These are phyloP conservation scores for Amiota mariae DNA, from an alignment of 2,888 invertebrate species.

Conservation along the genomic window DNA sequence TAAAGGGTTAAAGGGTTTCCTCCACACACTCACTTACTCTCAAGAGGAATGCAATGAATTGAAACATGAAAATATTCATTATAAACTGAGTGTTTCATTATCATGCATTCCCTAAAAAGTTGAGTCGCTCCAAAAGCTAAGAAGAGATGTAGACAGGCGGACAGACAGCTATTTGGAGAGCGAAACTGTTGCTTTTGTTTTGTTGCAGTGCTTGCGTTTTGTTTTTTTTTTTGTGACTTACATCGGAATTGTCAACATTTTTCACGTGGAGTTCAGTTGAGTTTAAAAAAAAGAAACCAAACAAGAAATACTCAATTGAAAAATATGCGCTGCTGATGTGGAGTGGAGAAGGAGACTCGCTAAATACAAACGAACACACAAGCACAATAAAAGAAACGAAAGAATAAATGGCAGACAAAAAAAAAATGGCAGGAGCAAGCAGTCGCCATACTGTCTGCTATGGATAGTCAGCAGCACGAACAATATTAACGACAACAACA, in stretches of 20 bases:
- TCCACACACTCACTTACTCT: background rate
- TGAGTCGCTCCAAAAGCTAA: too few species aligned
- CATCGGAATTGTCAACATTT: constrained; percentile 19
- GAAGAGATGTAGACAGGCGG: too few species aligned
- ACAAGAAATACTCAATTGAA: background rate
- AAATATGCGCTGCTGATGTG: background rate
- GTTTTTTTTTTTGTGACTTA: background rate
- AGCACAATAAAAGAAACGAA: background rate
- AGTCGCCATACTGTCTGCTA: constrained; percentile 33
- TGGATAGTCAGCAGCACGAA: background rate
- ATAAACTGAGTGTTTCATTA: background rate
- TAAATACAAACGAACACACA: background rate
- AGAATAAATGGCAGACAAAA: constrained; percentile 4
- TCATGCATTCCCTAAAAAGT: background rate
- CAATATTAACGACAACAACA: constrained; percentile 3
- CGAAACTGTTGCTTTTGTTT: constrained; percentile 1
- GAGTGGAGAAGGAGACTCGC: background rate
- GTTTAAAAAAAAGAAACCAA: background rate
- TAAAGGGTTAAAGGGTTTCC: background rate
- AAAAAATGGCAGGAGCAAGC: constrained; percentile 25
- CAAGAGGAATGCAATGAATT: background rate
- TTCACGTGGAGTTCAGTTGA: constrained; percentile 8
- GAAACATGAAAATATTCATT: constrained; percentile 1
- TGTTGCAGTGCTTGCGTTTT: constrained; percentile 2
- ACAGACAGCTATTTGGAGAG: too few species aligned